Evolutionary conservation across 2,797 vertebrate species (phyloP), one percentile per base, ranked within the genome.

Genomic region (Acipenser transmontanus): DNA sequence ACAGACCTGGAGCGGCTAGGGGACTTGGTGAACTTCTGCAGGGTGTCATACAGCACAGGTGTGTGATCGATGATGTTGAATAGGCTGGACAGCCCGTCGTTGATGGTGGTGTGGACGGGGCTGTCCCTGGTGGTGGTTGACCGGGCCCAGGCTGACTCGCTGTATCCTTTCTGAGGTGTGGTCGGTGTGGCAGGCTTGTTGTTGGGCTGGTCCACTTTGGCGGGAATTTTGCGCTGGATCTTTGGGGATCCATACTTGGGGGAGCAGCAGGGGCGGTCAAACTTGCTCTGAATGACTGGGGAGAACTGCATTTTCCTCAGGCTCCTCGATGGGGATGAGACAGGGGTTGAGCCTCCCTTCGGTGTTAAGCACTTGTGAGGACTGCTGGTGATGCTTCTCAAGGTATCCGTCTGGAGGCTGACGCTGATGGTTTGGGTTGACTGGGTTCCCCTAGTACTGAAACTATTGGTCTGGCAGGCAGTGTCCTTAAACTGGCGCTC

Each of bases 31-130:
- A 93, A 93, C 86, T 95, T 97, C 77, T 91, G 93, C 60, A 88
- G 76, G 68, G 85, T 66, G 69, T 98, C 97, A 47, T 88, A 93
- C 66, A 75, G 87, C 62, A 92, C 84, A 0, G 95, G 95, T 6
- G 91, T 96, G 77, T 98, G 96, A 83, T 98, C 97, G 49, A 99
- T 97, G 81, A 99, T 98, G 84, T 94, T 98, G 84, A 99, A 99
- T 77, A 99, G 92, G 84, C 97, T 99, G 81, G 97, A 99, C 72
- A 99, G 95, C 57, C 97, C 97, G 4, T 98, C 96, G 0, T 95
- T 98, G 84, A 99, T 99, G 79, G 95, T 97, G 59, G 96, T 95
- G 80, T 98, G 97, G 73, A 99, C 96, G 0, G 96, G 97, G 79
- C 96, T 98, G 82, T 99, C 97, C 2, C 97, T 84, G 0, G 97